These are phyloP conservation scores for Antechinus stuartii DNA, from an alignment of 2,113 vertebrate species.

Conservation along the genomic window DNA sequence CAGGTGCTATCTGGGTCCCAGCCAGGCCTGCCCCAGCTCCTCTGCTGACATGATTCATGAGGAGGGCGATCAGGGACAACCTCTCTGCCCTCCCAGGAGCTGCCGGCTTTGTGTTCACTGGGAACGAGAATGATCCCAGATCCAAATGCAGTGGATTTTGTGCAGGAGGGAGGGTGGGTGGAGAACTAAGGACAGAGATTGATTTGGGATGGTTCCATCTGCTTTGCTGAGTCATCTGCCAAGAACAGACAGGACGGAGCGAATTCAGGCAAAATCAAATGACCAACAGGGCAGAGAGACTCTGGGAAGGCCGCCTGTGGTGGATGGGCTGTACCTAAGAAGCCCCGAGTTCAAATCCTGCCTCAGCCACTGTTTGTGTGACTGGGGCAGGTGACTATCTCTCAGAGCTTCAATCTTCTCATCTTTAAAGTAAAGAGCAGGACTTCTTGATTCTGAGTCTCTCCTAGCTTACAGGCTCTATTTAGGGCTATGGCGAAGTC, in stretches of 20 bases:
- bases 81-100: background rate
- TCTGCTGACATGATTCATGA: background rate
- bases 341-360: background rate
- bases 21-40: background rate
- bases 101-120: rapidly evolving
- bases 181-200: background rate
- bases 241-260: background rate
- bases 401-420: background rate
- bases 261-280: background rate
- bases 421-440: background rate
- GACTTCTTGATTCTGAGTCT: background rate
- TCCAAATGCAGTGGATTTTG: background rate
- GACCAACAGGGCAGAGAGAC: background rate
- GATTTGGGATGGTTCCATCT: background rate
- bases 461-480: background rate
- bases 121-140: background rate
- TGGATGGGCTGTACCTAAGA: background rate
- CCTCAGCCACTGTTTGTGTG: background rate
- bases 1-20: background rate
- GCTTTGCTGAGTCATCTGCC: background rate
- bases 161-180: background rate
- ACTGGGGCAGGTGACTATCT: background rate
- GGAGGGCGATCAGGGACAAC: background rate
- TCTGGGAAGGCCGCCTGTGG: background rate
- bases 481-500: background rate